A percentile compares a stretch with the other conserved stretches of the same genome.
Conservation (phyloP, 2,797 vertebrate genomes). For the Euthynnus affinis region DNA sequence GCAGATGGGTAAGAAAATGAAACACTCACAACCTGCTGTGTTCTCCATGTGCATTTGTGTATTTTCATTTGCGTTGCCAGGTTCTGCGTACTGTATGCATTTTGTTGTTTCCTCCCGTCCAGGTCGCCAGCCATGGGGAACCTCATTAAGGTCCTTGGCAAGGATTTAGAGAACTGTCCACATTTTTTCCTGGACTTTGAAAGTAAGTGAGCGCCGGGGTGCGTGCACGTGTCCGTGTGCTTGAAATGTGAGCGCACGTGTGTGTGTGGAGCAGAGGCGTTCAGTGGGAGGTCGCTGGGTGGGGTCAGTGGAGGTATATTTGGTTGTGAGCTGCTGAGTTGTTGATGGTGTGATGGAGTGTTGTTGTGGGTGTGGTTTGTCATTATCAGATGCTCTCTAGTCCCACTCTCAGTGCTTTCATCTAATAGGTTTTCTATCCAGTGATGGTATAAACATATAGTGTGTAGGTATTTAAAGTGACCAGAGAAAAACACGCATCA, state of each 20-base stretch:
- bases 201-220: conserved; percentile 91
- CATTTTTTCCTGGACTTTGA: conserved; percentile 99
- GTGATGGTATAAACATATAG: not conserved
- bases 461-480: not conserved
- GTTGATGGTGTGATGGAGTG: conserved; percentile 73
- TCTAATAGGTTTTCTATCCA: not conserved
- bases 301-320: conserved; percentile 48
- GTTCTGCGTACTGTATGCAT: conserved; percentile 84
- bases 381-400: conserved; percentile 74
- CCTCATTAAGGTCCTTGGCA: conserved; percentile 99
- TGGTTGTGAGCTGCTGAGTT: conserved; percentile 64
- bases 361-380: conserved; percentile 78
- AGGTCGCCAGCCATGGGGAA: conserved; percentile 98
- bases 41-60: conserved; percentile 65
- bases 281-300: conserved; percentile 55
- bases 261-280: conserved; percentile 71
- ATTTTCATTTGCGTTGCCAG: conserved; percentile 63
- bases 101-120: conserved; percentile 88
- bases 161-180: conserved; percentile 99
- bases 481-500: not conserved
- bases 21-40: conserved; percentile 56
- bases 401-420: conserved; percentile 67
- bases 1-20: conserved; percentile 63
- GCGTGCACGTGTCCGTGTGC: conserved; percentile 74
- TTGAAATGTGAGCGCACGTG: conserved; percentile 68